phyloP scores from a whole-genome alignment of 2,113 vertebrate genomes.

The Turdus rufiventris region DNA sequence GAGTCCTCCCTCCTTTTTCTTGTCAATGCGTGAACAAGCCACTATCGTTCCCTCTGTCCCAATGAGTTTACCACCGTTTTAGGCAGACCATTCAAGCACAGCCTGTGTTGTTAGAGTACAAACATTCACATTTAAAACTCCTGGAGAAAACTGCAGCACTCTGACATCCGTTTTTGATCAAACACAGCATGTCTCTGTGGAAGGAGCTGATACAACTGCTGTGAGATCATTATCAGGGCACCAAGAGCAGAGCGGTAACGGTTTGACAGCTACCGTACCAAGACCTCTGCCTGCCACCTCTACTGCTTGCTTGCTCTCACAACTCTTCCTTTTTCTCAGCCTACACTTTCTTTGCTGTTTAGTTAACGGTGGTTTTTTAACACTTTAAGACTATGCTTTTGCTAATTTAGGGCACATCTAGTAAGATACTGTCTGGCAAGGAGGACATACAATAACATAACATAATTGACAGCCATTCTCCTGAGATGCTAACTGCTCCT shows the following conservation, averaged over 20 bases:
- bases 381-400: neutral
- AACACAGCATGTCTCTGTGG: neutral
- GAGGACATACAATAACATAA: neutral
- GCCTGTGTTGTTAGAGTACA: neutral
- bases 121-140: neutral
- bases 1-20: neutral
- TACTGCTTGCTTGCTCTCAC: neutral
- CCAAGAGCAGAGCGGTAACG: neutral
- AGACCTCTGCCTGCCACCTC: neutral
- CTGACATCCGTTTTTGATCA: neutral
- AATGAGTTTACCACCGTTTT: neutral
- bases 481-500: neutral
- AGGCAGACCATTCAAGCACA: neutral
- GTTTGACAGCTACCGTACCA: neutral
- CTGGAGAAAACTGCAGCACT: neutral
- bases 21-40: accelerated
- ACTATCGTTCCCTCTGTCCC: neutral
- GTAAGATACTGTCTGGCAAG: neutral
- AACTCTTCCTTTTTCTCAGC: neutral
- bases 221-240: neutral
- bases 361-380: neutral
- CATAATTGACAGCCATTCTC: neutral
- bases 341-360: neutral
- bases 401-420: neutral
- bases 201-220: neutral